Percentiles rank a stretch among this genome's conserved stretches.
These are phyloP conservation scores for Thryonomys swinderianus DNA, from an alignment of 2,113 vertebrate species.

Conservation along the genomic window DNA sequence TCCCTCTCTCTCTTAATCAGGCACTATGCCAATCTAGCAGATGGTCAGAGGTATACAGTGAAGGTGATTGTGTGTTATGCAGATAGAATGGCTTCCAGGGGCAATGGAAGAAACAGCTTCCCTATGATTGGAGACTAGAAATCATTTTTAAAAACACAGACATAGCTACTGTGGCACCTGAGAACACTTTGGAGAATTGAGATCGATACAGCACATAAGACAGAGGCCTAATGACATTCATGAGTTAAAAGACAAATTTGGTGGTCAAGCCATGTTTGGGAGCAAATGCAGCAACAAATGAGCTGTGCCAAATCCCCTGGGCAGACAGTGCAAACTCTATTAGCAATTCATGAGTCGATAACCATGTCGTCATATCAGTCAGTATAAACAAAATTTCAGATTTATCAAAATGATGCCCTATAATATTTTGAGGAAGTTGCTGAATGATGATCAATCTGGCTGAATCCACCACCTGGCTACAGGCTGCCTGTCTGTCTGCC, in stretches of 20 bases:
- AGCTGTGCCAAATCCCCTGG: conserved; percentile 32
- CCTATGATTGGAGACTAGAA: not conserved
- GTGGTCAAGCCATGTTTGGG: conserved; percentile 53
- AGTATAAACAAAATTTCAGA: conserved; percentile 41
- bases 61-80: conserved; percentile 22
- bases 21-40: conserved; percentile 83
- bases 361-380: not conserved
- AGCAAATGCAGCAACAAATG: conserved; percentile 68
- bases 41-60: conserved; percentile 77
- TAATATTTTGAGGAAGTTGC: conserved; percentile 23
- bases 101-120: conserved; percentile 29
- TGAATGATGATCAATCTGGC: conserved; percentile 6
- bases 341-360: conserved; percentile 49
- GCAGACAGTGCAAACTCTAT: conserved; percentile 47
- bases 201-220: conserved; percentile 72
- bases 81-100: conserved; percentile 56
- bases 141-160: conserved; percentile 69
- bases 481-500: not conserved
- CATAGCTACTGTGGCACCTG: conserved; percentile 63
- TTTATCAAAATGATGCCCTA: conserved; percentile 20
- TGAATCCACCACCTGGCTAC: conserved; percentile 35
- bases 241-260: conserved; percentile 76
- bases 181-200: conserved; percentile 61
- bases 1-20: not conserved
- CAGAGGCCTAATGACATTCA: conserved; percentile 75